Evolutionary conservation across 1,140 invertebrate genomes (phyloP).

Genomic region (Euschistus heros): DNA sequence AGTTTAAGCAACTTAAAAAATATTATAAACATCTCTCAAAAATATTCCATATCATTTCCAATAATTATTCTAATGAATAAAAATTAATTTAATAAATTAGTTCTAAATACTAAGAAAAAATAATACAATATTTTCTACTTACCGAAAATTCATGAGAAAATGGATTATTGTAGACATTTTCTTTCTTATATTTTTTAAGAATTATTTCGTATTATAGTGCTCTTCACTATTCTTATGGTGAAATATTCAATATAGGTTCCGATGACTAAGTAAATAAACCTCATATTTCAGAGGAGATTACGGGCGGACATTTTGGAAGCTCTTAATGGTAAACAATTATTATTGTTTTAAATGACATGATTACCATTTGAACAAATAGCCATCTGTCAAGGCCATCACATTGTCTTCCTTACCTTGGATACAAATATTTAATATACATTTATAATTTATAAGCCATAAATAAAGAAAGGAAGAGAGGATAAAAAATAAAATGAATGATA

Average conservation of each 20-base stretch:
- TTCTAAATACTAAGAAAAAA: not conserved
- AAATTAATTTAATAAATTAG: not conserved
- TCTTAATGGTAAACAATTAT: not conserved
- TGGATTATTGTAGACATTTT: not conserved
- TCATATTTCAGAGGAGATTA: not conserved
- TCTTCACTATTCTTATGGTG: not conserved
- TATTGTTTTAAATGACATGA: not conserved
- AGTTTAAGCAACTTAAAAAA: too few species aligned
- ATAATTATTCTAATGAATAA: not conserved
- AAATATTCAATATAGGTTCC: not conserved
- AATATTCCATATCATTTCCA: not conserved
- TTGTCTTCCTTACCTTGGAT: constrained; percentile 24
- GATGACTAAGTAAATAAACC: not conserved
- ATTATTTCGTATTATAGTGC: not conserved
- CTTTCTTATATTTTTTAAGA: not conserved
- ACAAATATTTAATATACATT: constrained; percentile 21
- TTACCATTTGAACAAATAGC: not conserved
- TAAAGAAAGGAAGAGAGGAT: constrained; percentile 1
- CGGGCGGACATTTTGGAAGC: constrained; percentile 8
- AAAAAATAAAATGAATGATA: constrained; percentile 8
- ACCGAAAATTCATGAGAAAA: not conserved
- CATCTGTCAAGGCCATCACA: not conserved
- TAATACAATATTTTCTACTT: not conserved
- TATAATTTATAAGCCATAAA: not conserved
- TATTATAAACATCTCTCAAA: not conserved